phyloP scores from a whole-genome alignment of 2,797 vertebrate species.

The Brotula barbata region DNA sequence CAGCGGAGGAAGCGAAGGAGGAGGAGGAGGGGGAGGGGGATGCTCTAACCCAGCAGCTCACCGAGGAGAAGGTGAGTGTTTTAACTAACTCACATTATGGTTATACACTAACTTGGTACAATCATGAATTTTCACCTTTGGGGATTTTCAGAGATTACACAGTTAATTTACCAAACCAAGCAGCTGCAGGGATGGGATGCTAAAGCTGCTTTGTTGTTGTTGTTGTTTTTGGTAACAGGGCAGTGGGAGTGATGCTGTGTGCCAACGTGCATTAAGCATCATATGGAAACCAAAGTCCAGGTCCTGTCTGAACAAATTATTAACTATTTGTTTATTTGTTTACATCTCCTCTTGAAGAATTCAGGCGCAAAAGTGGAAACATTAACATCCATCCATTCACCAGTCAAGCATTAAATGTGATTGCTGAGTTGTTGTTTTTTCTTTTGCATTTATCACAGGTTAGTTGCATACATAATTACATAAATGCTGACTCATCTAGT shows the following conservation, averaged over 20 bases:
- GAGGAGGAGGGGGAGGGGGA: constrained; percentile 60
- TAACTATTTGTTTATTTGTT: too few relatives aligned
- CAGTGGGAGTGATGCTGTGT: constrained; percentile 40
- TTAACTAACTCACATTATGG: neutral
- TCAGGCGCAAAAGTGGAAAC: neutral
- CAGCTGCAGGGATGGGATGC: too few relatives aligned
- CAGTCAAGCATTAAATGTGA: neutral
- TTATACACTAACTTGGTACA: constrained; percentile 5
- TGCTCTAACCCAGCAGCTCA: constrained; percentile 33
- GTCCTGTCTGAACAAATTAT: too few relatives aligned
- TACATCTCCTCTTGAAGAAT: neutral
- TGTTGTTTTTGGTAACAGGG: constrained; percentile 24
- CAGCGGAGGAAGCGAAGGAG: constrained; percentile 55
- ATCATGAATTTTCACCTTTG: neutral
- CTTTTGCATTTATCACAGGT: too few relatives aligned
- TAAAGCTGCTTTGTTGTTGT: constrained; percentile 8
- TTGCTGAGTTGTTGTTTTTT: neutral
- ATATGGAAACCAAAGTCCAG: too few relatives aligned
- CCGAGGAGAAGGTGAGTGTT: constrained; percentile 65
- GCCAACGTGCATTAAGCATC: constrained; percentile 59
- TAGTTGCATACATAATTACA: too few relatives aligned
- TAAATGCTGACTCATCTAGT: neutral
- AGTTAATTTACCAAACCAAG: too few relatives aligned
- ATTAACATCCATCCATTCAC: neutral
- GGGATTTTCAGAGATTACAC: neutral